A percentile compares a stretch with the other conserved stretches of the same genome.
phyloP scores from a whole-genome alignment of 2,797 vertebrate genomes.

The Acrossocheilus wenchowensis region DNA sequence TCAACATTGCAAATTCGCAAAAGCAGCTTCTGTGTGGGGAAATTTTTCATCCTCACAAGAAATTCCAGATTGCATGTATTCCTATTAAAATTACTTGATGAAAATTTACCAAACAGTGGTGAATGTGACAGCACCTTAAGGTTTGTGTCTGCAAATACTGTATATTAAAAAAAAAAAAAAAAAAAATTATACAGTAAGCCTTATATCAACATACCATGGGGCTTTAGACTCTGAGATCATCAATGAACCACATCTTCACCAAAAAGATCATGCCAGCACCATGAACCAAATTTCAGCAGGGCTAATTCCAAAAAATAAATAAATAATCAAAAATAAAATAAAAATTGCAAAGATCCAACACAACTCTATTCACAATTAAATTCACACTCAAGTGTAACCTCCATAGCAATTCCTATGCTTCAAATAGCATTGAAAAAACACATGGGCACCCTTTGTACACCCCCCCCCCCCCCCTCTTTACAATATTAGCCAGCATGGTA shows the following conservation, averaged over 20 bases:
- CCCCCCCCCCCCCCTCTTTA: background rate
- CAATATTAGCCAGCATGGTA: background rate
- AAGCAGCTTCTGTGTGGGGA: background rate
- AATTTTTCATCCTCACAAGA: background rate
- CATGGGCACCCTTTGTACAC: conserved; percentile 9
- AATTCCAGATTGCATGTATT: background rate
- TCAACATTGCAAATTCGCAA: background rate
- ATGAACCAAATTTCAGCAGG: background rate
- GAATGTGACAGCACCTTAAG: background rate
- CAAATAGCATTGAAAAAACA: background rate
- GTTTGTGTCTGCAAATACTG: background rate
- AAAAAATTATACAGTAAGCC: background rate
- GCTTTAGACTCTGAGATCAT: background rate
- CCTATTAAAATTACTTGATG: background rate
- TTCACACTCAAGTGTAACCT: background rate
- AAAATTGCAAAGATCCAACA: background rate
- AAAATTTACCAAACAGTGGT: background rate
- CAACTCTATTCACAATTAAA: background rate
- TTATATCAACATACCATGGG: background rate
- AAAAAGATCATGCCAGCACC: background rate
- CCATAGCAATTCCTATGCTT: background rate
- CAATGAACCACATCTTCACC: background rate
- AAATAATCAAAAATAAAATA: background rate
- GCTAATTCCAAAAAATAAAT: background rate
- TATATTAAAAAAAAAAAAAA: background rate